These are phyloP conservation scores for Cephus pygmeus DNA, from an alignment of 2,888 invertebrate genomes.

Conservation along the genomic window DNA sequence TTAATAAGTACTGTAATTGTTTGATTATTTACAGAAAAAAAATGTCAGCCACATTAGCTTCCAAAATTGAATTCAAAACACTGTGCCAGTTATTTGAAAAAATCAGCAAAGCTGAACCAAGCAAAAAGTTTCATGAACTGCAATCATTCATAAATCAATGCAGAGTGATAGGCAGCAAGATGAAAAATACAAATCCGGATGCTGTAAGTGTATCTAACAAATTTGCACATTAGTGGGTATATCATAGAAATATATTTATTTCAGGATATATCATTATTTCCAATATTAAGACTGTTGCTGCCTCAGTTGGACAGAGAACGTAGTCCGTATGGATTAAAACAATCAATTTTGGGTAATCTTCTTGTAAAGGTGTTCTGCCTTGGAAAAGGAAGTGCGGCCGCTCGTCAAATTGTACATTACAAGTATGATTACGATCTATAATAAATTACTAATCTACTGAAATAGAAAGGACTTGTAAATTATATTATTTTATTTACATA, in stretches of 20 bases:
- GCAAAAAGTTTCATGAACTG: slow-evolving; percentile 67
- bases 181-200: slow-evolving; percentile 51
- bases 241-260: slow-evolving; percentile 37
- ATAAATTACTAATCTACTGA: not conserved
- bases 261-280: slow-evolving; percentile 74
- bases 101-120: slow-evolving; percentile 67
- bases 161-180: slow-evolving; percentile 60
- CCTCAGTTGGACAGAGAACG: slow-evolving; percentile 84
- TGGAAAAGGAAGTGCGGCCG: slow-evolving; percentile 73
- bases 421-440: slow-evolving; percentile 45
- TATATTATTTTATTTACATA: slow-evolving; percentile 27
- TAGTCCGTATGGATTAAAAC: slow-evolving; percentile 85
- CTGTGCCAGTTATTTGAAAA: slow-evolving; percentile 74
- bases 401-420: slow-evolving; percentile 69
- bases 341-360: slow-evolving; percentile 77
- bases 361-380: slow-evolving; percentile 83
- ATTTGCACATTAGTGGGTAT: slow-evolving; percentile 5
- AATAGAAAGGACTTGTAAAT: slow-evolving; percentile 6
- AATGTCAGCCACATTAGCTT: slow-evolving; percentile 40
- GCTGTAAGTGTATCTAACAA: slow-evolving; percentile 46
- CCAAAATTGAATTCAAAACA: slow-evolving; percentile 67
- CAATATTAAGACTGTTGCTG: slow-evolving; percentile 81
- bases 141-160: slow-evolving; percentile 68
- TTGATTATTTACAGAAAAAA: not conserved
- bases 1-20: not conserved